Evolutionary conservation across 2,113 vertebrate genomes (phyloP).

Genomic region (Tiliqua scincoides): DNA sequence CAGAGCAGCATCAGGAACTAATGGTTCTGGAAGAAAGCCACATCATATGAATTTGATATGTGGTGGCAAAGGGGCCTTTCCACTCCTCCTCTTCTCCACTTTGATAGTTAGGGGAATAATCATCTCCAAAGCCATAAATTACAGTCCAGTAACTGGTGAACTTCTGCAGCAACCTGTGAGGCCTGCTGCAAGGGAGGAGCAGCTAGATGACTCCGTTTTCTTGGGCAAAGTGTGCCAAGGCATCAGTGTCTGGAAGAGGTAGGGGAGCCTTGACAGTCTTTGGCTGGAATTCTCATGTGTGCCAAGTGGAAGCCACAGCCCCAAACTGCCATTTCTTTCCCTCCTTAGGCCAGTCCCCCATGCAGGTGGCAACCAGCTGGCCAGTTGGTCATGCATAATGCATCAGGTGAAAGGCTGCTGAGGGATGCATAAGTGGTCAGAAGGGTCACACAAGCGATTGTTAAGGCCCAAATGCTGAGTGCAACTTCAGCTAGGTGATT

Average conservation of each 20-base stretch:
- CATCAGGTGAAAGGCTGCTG: conserved; percentile 52
- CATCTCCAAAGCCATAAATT: neutral
- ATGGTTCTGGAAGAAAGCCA: neutral
- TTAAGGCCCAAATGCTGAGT: conserved; percentile 31
- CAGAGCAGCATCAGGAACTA: neutral
- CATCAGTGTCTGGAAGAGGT: rapidly evolving
- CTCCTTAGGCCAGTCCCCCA: neutral
- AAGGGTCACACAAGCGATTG: conserved; percentile 67
- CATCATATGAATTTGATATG: neutral
- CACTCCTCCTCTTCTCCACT: neutral
- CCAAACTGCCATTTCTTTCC: neutral
- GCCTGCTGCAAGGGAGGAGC: neutral
- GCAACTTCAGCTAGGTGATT: conserved; percentile 61
- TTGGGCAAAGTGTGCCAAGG: neutral
- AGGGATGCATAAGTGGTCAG: conserved; percentile 55
- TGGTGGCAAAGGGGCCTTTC: neutral
- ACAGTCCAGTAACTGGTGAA: neutral
- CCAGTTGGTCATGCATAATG: conserved; percentile 58
- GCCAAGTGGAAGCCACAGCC: neutral
- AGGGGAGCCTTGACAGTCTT: neutral
- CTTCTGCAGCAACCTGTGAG: neutral
- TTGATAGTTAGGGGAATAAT: neutral
- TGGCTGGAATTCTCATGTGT: neutral
- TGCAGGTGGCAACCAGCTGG: conserved; percentile 31
- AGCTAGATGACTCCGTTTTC: neutral